Evolutionary conservation across 2,797 vertebrate genomes (phyloP).

Genomic region (Microctenopoma lineatum): DNA sequence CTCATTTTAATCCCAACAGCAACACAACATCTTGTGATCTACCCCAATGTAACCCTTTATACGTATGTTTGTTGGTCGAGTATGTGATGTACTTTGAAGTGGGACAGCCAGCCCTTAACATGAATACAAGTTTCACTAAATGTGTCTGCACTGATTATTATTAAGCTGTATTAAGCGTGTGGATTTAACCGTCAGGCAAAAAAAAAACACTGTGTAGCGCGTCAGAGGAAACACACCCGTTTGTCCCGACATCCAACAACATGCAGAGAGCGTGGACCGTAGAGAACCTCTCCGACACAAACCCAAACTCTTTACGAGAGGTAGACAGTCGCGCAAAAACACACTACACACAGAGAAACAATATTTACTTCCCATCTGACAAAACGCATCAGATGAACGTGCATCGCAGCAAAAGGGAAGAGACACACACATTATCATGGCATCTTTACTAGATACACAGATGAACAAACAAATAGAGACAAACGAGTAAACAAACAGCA

Average conservation of each 20-base stretch:
- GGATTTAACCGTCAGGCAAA: conserved; percentile 19
- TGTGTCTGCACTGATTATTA: background rate
- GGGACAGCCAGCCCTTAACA: too few relatives aligned
- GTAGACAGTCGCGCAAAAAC: conserved; percentile 5
- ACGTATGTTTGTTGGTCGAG: too few relatives aligned
- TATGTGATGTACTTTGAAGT: too few relatives aligned
- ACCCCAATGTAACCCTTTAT: too few relatives aligned
- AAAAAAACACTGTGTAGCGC: background rate
- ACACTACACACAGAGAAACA: conserved; percentile 5
- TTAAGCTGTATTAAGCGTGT: background rate
- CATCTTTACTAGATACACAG: conserved; percentile 38
- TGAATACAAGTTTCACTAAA: background rate
- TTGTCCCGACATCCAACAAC: conserved; percentile 57
- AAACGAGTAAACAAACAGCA: conserved; percentile 64
- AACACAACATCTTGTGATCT: too few relatives aligned
- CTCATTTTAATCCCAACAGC: too few relatives aligned
- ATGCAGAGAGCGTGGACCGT: conserved; percentile 45
- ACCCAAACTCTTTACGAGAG: background rate
- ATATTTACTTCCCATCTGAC: conserved; percentile 44
- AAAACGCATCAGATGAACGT: conserved; percentile 34
- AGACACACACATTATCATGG: conserved; percentile 25
- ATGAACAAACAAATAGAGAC: conserved; percentile 50
- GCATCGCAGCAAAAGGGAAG: conserved; percentile 15
- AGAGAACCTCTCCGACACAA: conserved; percentile 2
- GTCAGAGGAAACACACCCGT: conserved; percentile 21